Percentiles rank a stretch among this genome's conserved stretches.
phyloP scores from a whole-genome alignment of 2,113 vertebrate genomes.

The Epinephelus moara region DNA sequence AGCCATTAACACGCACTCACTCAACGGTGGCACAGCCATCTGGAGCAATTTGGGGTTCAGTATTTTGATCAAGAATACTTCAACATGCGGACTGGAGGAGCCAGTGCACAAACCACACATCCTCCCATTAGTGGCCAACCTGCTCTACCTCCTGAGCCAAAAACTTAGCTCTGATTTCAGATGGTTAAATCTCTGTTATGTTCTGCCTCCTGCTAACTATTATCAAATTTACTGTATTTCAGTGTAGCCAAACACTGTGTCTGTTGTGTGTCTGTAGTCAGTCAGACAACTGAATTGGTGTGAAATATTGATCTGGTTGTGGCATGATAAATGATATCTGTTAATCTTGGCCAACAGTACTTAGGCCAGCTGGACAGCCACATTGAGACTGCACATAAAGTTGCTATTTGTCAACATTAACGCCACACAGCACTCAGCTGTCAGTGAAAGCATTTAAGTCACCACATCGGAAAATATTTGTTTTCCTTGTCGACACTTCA shows the following conservation, averaged over 20 bases:
- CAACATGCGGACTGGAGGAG: too few species aligned
- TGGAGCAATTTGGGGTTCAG: too few species aligned
- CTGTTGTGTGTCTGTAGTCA: not conserved
- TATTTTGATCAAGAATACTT: too few species aligned
- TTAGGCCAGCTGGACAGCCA: not conserved
- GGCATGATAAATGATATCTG: not conserved
- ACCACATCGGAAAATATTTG: not conserved
- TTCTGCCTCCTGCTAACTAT: not conserved
- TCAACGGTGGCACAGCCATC: too few species aligned
- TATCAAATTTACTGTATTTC: not conserved
- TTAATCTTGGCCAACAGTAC: not conserved
- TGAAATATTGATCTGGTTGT: not conserved
- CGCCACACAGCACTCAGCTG: not conserved
- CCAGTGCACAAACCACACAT: too few species aligned
- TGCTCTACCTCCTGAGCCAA: too few species aligned
- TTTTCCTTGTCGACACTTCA: not conserved
- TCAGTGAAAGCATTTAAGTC: not conserved
- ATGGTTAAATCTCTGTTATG: not conserved
- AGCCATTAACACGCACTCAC: too few species aligned
- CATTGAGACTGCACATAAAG: not conserved
- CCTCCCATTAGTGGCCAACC: too few species aligned
- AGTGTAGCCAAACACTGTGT: not conserved
- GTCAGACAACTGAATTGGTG: not conserved
- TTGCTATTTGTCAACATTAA: not conserved
- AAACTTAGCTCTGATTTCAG: not conserved